phyloP scores from a whole-genome alignment of 2,888 invertebrate genomes.

The Harmothoe impar region DNA sequence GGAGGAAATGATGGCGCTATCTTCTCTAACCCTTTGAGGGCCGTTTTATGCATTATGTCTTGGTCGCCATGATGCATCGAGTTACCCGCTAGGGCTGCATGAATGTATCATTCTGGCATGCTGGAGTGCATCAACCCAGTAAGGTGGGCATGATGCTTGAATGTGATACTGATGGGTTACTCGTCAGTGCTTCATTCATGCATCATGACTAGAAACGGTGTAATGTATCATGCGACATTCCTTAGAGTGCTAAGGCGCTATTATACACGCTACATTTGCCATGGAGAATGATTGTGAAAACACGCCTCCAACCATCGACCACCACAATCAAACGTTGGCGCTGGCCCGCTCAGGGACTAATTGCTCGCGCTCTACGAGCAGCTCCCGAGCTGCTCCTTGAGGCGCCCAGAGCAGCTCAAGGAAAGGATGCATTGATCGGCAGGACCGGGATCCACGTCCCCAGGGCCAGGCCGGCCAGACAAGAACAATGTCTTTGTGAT shows the following conservation, averaged over 20 bases:
- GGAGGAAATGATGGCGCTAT: conserved; percentile 1
- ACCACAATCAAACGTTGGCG: conserved; percentile 17
- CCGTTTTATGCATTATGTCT: too few species aligned
- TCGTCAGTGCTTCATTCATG: too few species aligned
- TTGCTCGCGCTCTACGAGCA: neutral
- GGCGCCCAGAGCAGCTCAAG: conserved; percentile 7
- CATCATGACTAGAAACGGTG: too few species aligned
- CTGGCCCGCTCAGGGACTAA: neutral
- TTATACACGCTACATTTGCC: neutral
- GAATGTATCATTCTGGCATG: too few species aligned
- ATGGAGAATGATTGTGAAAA: conserved; percentile 28
- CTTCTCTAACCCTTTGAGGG: too few species aligned
- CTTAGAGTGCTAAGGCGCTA: neutral
- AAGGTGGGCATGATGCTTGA: too few species aligned
- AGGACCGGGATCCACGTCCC: neutral
- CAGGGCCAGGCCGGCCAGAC: neutral
- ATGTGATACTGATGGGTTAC: too few species aligned
- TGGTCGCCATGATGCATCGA: too few species aligned
- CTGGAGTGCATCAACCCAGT: too few species aligned
- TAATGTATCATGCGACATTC: too few species aligned
- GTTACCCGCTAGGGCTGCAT: too few species aligned
- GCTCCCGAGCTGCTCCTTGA: neutral
- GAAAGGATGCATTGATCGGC: neutral
- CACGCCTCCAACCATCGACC: conserved; percentile 39
- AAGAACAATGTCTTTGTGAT: conserved; percentile 43